A percentile compares a stretch with the other conserved stretches of the same genome.
These are phyloP conservation scores for Merops nubicus DNA, from an alignment of 2,113 vertebrate genomes.

Conservation along the genomic window DNA sequence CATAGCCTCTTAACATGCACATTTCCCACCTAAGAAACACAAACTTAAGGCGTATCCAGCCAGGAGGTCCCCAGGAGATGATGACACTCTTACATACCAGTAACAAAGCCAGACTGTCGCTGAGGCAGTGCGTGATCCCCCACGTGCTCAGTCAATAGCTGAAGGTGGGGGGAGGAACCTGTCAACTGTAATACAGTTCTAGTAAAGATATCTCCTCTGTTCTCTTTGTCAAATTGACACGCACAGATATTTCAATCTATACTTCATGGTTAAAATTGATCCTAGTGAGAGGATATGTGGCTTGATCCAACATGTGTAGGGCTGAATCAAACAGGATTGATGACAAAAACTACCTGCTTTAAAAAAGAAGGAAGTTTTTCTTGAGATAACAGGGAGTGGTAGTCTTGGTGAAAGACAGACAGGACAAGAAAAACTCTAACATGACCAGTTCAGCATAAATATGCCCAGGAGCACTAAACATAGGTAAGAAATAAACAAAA, in stretches of 20 bases:
- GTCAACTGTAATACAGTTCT: conserved; percentile 36
- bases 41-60: neutral
- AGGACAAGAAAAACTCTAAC: neutral
- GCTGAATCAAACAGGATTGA: conserved; percentile 42
- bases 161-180: neutral
- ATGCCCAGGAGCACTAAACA: neutral
- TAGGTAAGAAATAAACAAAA: neutral
- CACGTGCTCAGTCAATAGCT: neutral
- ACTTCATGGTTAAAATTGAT: conserved; percentile 51
- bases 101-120: neutral
- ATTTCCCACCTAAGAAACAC: neutral
- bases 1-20: neutral
- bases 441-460: neutral
- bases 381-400: neutral
- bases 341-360: conserved; percentile 12
- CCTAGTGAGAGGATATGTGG: conserved; percentile 42
- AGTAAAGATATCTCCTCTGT: conserved; percentile 40
- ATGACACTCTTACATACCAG: neutral
- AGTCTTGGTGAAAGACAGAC: neutral
- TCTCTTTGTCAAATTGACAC: conserved; percentile 53
- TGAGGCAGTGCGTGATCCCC: neutral
- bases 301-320: conserved; percentile 45
- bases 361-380: conserved; percentile 24
- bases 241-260: conserved; percentile 53
- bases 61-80: neutral